These are phyloP conservation scores for Cynodonichthys magdalenae DNA, from an alignment of 2,797 vertebrate genomes.

Conservation along the genomic window DNA sequence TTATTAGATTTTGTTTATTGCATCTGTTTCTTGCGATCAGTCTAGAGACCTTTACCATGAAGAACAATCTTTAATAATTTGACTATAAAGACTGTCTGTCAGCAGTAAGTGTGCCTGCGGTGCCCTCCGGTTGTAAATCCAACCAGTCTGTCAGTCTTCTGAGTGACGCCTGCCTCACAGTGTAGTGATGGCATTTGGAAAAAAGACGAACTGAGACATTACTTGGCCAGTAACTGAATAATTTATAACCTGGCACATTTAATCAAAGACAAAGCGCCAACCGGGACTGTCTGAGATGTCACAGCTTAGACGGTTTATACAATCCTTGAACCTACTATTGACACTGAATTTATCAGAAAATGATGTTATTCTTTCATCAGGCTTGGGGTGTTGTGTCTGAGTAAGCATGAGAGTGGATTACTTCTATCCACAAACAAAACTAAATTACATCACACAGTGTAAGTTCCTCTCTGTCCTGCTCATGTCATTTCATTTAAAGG, in stretches of 20 bases:
- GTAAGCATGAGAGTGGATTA: neutral
- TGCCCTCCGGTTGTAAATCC: conserved; percentile 41
- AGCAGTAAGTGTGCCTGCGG: conserved; percentile 31
- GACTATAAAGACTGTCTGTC: conserved; percentile 53
- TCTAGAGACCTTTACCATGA: conserved; percentile 60
- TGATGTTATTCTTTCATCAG: conserved; percentile 27
- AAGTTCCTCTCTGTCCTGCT: neutral
- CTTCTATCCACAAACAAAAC: conserved; percentile 1
- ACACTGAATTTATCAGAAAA: conserved; percentile 38
- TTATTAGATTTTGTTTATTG: conserved; percentile 48
- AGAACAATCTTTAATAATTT: conserved; percentile 68
- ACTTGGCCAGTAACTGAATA: conserved; percentile 53
- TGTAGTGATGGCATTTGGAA: conserved; percentile 62
- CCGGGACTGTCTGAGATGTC: conserved; percentile 49
- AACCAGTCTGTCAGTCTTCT: conserved; percentile 47
- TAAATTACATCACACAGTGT: neutral
- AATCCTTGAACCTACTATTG: conserved; percentile 47
- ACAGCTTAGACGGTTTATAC: conserved; percentile 39
- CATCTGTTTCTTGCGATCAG: conserved; percentile 45
- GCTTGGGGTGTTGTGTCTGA: conserved; percentile 12
- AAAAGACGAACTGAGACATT: conserved; percentile 47
- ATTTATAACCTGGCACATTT: conserved; percentile 72
- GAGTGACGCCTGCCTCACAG: conserved; percentile 51
- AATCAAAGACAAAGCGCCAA: conserved; percentile 62
- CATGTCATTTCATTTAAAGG: conserved; percentile 45